Base-by-base conservation (phyloP, 92 coral and sea anemone genomes). In the Parazoanthus swiftii region DNA sequence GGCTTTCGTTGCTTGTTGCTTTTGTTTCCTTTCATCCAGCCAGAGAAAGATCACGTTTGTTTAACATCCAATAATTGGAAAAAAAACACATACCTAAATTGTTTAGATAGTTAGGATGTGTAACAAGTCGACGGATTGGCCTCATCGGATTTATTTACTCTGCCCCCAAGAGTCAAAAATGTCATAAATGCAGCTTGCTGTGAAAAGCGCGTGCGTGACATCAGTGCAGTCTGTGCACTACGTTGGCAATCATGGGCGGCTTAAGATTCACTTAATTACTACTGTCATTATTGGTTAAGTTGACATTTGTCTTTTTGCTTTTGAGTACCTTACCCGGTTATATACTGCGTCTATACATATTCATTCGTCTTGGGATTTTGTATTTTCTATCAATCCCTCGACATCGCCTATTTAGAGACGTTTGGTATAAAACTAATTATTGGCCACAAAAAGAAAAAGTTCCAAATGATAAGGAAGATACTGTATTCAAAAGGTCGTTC, bases 111-210 rank as follows among this genome's bases (percentile, higher is more conserved):
- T 79, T 79, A 46, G n/a, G 74, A 21, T 63, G 72, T 81, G 29
- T 38, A 38, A 63, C n/a, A 44, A 1, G 44, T 36, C 74, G 8
- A 38, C 29, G 44, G 44, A 39, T 39, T 39, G 42, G 42, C 42
- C 42, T 39, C 42, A 39, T 39, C 42, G 42, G 42, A 38, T 63
- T 63, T 81, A 44, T 56, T 81, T 81, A 39, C 48, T 56, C 44
- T 74, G 33, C 51, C 85, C 36, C 85, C 85, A 81, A 66, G 48
- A 59, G 72, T 38, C 36, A 77, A 77, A 44, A 16, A 44, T 39
- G 43, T 74, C 39, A 33, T 36, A 9, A 36, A 42, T 37, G 65
- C 63, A 21, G 85, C 51, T 48, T 59, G 85, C 33, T 1, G 38
- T 48, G 37, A 50, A 78, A 79, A 44, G 76, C n/a, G 43, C 15